A percentile compares a stretch with the other conserved stretches of the same genome.
Conservation (phyloP, 2,888 invertebrate genomes). For the Dusona sp. region DNA sequence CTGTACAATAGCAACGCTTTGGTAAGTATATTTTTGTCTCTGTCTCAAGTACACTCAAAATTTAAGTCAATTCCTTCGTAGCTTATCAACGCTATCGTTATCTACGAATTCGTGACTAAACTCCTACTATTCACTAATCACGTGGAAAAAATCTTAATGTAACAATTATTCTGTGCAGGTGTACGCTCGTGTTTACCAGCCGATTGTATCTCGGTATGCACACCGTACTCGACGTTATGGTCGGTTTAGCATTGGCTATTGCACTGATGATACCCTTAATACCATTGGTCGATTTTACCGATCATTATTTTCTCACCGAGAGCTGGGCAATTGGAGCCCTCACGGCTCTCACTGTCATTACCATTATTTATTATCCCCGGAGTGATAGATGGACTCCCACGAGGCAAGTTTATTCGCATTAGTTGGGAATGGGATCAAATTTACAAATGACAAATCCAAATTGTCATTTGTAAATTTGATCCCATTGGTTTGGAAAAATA, state of each 20-base stretch:
- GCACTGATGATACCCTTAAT: constrained; percentile 90
- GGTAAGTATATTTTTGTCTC: constrained; percentile 83
- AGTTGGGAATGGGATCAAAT: constrained; percentile 3
- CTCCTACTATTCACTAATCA: neutral
- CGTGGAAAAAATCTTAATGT: neutral
- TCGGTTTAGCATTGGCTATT: constrained; percentile 90
- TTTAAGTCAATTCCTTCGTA: constrained; percentile 2
- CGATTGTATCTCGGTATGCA: constrained; percentile 97
- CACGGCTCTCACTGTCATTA: constrained; percentile 88
- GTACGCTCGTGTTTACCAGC: constrained; percentile 92
- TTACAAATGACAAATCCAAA: neutral
- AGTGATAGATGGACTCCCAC: constrained; percentile 96
- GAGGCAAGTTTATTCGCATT: constrained; percentile 86
- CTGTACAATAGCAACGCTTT: constrained; percentile 86
- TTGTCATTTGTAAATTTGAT: too few relatives aligned
- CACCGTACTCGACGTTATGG: constrained; percentile 94
- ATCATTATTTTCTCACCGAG: constrained; percentile 90
- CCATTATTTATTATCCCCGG: constrained; percentile 92
- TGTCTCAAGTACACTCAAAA: neutral
- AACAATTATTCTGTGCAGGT: constrained; percentile 84
- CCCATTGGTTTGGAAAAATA: too few relatives aligned
- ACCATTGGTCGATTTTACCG: constrained; percentile 91
- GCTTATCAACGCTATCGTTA: constrained; percentile 44
- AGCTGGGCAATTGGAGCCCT: constrained; percentile 88
- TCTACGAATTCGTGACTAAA: constrained; percentile 16